Conservation (phyloP, 2,797 vertebrate genomes). For the Parambassis ranga region DNA sequence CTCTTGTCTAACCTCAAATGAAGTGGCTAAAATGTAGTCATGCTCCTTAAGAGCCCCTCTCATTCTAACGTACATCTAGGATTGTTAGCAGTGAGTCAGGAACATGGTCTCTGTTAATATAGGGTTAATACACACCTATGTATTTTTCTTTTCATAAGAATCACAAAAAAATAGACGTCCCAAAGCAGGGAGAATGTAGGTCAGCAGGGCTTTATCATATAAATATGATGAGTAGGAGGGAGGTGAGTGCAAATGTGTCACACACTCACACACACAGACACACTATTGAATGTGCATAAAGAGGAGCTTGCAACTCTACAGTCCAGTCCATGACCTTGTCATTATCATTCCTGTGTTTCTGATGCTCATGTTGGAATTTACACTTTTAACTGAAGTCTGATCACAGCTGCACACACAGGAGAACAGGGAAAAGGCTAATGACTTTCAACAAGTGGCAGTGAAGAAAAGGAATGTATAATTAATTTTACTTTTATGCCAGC, state of each 20-base stretch:
- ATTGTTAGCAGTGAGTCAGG: not conserved
- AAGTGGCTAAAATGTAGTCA: too few species aligned
- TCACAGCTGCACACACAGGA: not conserved
- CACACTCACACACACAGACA: not conserved
- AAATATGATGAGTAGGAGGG: constrained; percentile 4
- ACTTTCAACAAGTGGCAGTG: not conserved
- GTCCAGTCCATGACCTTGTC: not conserved
- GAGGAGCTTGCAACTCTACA: not conserved
- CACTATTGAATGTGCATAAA: not conserved
- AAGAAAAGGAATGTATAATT: constrained; percentile 3
- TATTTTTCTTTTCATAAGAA: not conserved
- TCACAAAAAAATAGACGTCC: not conserved
- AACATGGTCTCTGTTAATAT: rapidly evolving
- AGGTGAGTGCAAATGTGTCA: not conserved
- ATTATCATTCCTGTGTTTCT: not conserved
- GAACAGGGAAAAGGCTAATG: not conserved
- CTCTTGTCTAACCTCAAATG: too few species aligned
- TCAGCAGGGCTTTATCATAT: constrained; percentile 6
- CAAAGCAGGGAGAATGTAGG: constrained; percentile 7
- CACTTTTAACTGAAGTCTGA: not conserved
- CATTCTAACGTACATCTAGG: not conserved
- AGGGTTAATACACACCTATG: too few species aligned
- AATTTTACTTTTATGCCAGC: not conserved
- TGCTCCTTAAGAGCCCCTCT: too few species aligned
- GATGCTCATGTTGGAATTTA: not conserved